phyloP scores from a whole-genome alignment of 2,797 vertebrate genomes.

The Acropternis orthonyx region DNA sequence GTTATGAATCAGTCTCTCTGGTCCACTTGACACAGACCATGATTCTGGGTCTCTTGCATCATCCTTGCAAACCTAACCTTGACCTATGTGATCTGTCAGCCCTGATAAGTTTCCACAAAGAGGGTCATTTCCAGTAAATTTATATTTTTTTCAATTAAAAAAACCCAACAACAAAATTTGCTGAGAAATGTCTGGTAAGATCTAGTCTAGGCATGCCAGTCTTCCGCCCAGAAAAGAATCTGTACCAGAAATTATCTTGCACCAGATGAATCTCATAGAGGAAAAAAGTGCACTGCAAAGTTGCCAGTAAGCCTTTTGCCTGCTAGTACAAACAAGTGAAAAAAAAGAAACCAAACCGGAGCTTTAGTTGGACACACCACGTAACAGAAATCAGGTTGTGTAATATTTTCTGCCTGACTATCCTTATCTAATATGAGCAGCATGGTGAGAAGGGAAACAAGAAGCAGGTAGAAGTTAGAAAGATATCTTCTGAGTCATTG shows the following conservation, averaged over 20 bases:
- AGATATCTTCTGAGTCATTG: constrained; percentile 46
- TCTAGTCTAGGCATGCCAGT: not conserved
- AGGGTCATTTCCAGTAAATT: not conserved
- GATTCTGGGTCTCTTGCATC: not conserved
- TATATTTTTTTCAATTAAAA: not conserved
- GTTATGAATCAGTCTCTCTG: not conserved
- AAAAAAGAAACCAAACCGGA: not conserved
- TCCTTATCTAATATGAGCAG: not conserved
- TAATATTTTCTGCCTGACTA: not conserved
- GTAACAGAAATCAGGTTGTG: not conserved
- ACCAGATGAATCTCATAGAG: not conserved
- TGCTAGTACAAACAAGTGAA: not conserved
- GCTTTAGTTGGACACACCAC: not conserved
- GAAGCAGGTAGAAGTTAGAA: not conserved
- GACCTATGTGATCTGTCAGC: not conserved
- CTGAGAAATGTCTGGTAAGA: not conserved
- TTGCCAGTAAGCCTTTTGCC: not conserved
- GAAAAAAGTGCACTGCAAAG: not conserved
- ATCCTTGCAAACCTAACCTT: not conserved
- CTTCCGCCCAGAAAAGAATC: not conserved
- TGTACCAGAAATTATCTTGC: not conserved
- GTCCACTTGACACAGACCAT: not conserved
- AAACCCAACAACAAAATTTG: not conserved
- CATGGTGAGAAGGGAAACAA: constrained; percentile 1
- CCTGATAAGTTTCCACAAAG: not conserved